Base-by-base conservation (phyloP, 2,797 vertebrate species). In the Enteromius fasciolatus region DNA sequence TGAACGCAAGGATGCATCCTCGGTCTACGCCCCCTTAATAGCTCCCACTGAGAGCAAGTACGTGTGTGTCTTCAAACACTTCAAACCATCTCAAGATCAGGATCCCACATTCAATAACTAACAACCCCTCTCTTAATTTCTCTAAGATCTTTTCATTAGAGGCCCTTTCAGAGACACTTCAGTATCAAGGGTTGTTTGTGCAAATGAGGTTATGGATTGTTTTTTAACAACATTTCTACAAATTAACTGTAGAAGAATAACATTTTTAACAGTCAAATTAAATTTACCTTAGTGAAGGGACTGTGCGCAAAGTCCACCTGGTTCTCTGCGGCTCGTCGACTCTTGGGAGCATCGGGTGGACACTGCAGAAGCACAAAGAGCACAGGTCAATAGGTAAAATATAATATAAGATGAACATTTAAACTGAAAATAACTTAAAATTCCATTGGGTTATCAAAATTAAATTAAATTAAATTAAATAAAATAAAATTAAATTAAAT, bases 271-370 rank as follows among this genome's bases (percentile, higher is more conserved):
- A 23, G 5, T 68, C 18, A 14, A 23, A 68, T 41, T 59, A 28
- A 17, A 68, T 84, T 93, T 87, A 97, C 95, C 86, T 96, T 93
- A 80, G 93, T 92, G 73, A 96, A 95, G 0, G 93, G 89, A 91
- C 95, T 96, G 0, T 92, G 92, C 0, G 90, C 90, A 68, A 94
- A 89, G 83, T 97, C 97, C 15, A 95, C 91, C 76, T 97, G 94
- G 90, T 97, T 94, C 85, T 97, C 96, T 1, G 97, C 97, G 25
- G 97, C 96, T 67, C 98, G 94, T 0, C 98, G 96, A 17, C 94
- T 96, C 93, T 99, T 99, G 50, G 96, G 91, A 0, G 90, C 93
- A 63, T 98, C 97, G 0, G 93, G 89, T 12, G 95, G 93, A 73
- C 98, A 99, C 98, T 99, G 91, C 2, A 81, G 7, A 18, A 10